Conservation (phyloP, 2,888 invertebrate species). For the Phengaris alcon region DNA sequence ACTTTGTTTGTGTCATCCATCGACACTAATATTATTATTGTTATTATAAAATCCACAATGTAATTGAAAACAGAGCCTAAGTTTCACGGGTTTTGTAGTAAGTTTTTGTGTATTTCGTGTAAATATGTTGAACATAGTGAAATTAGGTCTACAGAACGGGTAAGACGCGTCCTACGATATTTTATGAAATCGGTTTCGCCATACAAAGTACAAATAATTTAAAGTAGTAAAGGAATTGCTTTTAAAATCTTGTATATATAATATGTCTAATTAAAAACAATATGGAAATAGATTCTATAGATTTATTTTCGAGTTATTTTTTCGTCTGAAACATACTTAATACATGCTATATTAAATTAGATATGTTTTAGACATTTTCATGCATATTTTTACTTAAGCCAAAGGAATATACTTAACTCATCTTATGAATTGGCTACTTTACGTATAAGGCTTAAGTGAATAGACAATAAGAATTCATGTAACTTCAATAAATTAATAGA, state of each 20-base stretch:
- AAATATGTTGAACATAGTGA: background rate
- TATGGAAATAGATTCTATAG: background rate
- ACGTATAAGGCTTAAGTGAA: slow-evolving; percentile 45
- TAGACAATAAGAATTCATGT: slow-evolving; percentile 56
- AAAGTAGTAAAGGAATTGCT: slow-evolving; percentile 6
- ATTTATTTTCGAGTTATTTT: background rate
- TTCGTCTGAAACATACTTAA: background rate
- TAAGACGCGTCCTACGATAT: background rate
- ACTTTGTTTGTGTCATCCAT: background rate
- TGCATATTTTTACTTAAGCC: slow-evolving; percentile 24
- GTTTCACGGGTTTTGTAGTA: background rate
- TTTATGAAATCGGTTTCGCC: background rate
- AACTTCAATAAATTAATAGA: background rate
- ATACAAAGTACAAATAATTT: slow-evolving; percentile 16
- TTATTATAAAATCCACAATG: background rate
- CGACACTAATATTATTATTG: background rate
- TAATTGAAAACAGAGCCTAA: background rate
- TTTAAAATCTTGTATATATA: background rate
- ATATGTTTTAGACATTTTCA: background rate
- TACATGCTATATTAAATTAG: background rate
- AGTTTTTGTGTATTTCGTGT: slow-evolving; percentile 1
- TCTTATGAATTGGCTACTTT: slow-evolving; percentile 19
- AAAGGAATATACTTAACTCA: slow-evolving; percentile 15
- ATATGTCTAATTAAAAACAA: background rate
- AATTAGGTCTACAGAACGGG: background rate